Base-by-base conservation (phyloP, 2,888 invertebrate species). In the Ptilodon capucinus region DNA sequence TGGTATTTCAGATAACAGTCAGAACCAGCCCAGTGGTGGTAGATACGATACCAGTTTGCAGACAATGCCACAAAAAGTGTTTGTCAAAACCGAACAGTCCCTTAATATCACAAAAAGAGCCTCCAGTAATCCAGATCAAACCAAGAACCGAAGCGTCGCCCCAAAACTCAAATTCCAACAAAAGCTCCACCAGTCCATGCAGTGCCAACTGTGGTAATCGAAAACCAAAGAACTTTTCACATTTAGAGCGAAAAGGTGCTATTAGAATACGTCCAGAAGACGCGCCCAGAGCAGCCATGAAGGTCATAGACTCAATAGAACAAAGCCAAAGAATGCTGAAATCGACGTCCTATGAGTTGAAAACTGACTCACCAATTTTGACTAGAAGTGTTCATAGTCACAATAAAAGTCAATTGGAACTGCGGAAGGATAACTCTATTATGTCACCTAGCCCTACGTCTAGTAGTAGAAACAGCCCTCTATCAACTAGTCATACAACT, bases 21-120 rank as follows among this genome's bases (percentile, higher is more conserved):
- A 92, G 95, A 69, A 95, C 95, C 42, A 95, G 95, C 81, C 95
- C 95, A 51, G 93, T 94, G 50, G 93, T 94, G 44, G 93, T 94
- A 53, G 95, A 95, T 82, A 93, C 94, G 48, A 92, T 95, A 70
- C 93, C 94, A 45, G 94, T 95, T 46, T 95, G 95, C 84, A 93
- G 94, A 60, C 94, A 95, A 81, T 95, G 95, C 84, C 95, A 95
- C 74, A 95, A 94, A 85, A 95, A 95, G 73, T 95, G 95, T 84
- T 92, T 94, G 57, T 92, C 92, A 6, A 92, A 92, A 71, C 91
- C 91, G 53, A 92, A 91, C 63, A 91, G 90, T 64, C 92, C 91
- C 6, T 74, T 90, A 64, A 73, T 90, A 48, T 86, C 91, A 13
- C 90, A 90, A 66, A 90, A 85, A 73, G 88, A 88, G 68, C 80